Evolutionary conservation across 1,140 invertebrate species (phyloP).

Genomic region (Panagrolaimus sp.): DNA sequence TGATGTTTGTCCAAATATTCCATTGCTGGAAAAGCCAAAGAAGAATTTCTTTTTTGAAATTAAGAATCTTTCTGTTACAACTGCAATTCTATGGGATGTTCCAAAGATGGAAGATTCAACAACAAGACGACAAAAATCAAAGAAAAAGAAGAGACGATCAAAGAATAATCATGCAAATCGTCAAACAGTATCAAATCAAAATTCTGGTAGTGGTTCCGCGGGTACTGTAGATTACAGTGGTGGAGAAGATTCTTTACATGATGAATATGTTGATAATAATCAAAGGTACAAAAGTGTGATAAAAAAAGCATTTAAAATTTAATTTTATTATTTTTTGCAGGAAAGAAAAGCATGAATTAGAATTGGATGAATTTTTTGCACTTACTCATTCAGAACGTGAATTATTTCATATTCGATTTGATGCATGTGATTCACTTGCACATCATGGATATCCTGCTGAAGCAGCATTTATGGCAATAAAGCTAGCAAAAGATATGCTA

Average conservation of each 20-base stretch:
- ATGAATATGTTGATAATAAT: constrained; percentile 3
- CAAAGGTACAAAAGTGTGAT: background rate
- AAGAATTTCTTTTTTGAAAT: background rate
- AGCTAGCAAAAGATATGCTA: constrained; percentile 27
- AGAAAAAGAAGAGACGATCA: background rate
- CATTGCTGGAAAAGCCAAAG: background rate
- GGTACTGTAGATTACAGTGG: background rate
- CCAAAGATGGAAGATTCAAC: background rate
- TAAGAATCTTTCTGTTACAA: background rate
- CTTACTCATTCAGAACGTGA: constrained; percentile 26
- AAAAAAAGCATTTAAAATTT: background rate
- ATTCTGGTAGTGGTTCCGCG: background rate
- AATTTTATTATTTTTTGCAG: constrained; percentile 19
- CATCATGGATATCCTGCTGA: constrained; percentile 35
- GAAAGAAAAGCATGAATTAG: constrained; percentile 25
- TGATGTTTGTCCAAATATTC: background rate
- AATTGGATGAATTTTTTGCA: constrained; percentile 34
- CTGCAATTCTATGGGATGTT: background rate
- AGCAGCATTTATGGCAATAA: constrained; percentile 25
- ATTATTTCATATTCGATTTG: constrained; percentile 36
- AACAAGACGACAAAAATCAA: background rate
- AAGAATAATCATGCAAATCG: too few species aligned
- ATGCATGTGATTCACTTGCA: constrained; percentile 37
- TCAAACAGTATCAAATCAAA: too few species aligned
- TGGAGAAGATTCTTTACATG: constrained; percentile 12